A percentile compares a stretch with the other conserved stretches of the same genome.
These are phyloP conservation scores for Panthera tigris DNA, from an alignment of 2,113 vertebrate species.

Conservation along the genomic window DNA sequence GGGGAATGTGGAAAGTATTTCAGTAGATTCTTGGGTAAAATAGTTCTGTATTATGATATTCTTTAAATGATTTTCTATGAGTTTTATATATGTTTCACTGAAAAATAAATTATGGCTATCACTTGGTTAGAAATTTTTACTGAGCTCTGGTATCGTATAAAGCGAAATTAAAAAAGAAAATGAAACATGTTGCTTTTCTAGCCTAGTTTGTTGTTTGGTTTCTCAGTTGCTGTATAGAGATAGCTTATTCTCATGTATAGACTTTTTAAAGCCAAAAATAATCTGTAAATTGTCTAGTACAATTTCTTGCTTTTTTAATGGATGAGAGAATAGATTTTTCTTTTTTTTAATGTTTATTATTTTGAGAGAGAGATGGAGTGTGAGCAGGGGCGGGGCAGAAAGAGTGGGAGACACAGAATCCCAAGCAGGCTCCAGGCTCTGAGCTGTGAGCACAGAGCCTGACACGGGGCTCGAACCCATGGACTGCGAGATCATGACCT, in stretches of 20 bases:
- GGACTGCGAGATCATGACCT: too few species aligned
- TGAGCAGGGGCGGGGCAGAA: too few species aligned
- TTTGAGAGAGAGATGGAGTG: too few species aligned
- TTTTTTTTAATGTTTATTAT: not conserved
- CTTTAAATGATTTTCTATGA: slow-evolving; percentile 10
- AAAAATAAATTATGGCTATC: slow-evolving; percentile 2
- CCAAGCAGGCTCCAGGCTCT: too few species aligned
- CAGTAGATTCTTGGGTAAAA: not conserved
- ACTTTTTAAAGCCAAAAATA: not conserved
- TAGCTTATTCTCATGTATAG: not conserved
- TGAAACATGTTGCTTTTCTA: not conserved
- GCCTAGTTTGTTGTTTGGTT: not conserved
- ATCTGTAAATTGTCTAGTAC: not conserved
- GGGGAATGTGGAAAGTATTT: not conserved
- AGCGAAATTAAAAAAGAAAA: slow-evolving; percentile 1
- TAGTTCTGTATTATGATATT: slow-evolving; percentile 1
- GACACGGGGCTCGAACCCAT: too few species aligned
- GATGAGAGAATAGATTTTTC: slow-evolving; percentile 21
- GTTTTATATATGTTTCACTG: slow-evolving; percentile 26
- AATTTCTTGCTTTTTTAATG: slow-evolving; percentile 60
- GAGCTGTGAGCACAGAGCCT: too few species aligned
- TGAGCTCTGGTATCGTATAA: not conserved
- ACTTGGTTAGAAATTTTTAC: slow-evolving; percentile 44
- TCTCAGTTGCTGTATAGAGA: not conserved
- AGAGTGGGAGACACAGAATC: too few species aligned